These are phyloP conservation scores for Menidia menidia DNA, from an alignment of 2,797 vertebrate genomes.

Conservation along the genomic window DNA sequence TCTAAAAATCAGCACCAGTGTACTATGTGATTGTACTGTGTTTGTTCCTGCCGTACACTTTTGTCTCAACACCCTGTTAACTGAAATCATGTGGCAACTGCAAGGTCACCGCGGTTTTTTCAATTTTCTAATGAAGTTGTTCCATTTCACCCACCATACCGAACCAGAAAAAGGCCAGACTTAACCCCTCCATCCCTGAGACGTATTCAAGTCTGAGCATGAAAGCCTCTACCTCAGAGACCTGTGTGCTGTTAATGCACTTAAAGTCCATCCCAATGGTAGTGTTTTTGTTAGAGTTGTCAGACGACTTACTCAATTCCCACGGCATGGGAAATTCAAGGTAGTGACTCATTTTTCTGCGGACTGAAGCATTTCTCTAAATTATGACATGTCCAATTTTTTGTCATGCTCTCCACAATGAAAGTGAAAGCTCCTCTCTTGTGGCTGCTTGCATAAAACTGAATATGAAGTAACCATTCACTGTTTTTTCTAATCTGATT, in stretches of 20 bases:
- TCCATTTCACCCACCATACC: slow-evolving; percentile 37
- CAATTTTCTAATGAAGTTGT: slow-evolving; percentile 65
- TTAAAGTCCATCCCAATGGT: background rate
- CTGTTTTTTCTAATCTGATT: too few relatives aligned
- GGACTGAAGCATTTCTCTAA: background rate
- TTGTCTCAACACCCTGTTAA: slow-evolving; percentile 61
- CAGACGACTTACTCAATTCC: too few relatives aligned
- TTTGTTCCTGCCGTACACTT: slow-evolving; percentile 24
- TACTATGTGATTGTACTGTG: slow-evolving; percentile 32
- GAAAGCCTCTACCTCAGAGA: background rate
- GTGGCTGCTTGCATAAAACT: too few relatives aligned
- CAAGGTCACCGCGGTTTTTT: slow-evolving; percentile 66
- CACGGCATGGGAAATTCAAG: too few relatives aligned
- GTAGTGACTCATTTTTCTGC: too few relatives aligned
- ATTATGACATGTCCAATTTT: background rate
- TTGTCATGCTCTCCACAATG: background rate
- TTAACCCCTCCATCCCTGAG: slow-evolving; percentile 17
- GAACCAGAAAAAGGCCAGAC: background rate
- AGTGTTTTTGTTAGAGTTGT: background rate
- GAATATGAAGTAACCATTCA: too few relatives aligned
- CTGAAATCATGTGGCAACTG: slow-evolving; percentile 71
- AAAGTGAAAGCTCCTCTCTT: background rate
- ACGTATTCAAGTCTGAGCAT: background rate
- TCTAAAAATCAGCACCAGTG: slow-evolving; percentile 36
- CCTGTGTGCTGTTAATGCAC: too few relatives aligned